phyloP scores from a whole-genome alignment of 2,888 invertebrate genomes.

The Spilarctia lutea region DNA sequence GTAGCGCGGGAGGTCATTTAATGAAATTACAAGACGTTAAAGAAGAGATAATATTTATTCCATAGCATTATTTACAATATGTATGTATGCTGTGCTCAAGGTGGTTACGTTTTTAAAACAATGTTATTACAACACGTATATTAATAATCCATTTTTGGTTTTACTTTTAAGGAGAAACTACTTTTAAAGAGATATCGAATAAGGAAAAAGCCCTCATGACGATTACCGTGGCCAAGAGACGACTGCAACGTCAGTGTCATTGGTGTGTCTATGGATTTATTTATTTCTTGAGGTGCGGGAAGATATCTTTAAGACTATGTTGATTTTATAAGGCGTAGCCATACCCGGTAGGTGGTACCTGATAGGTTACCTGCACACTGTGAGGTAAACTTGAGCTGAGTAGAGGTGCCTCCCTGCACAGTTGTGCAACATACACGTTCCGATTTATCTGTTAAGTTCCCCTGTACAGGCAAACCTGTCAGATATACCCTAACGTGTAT shows the following conservation, averaged over 20 bases:
- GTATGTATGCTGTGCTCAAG: slow-evolving; percentile 55
- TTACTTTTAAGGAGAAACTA: neutral
- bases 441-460: no score
- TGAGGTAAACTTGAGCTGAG: no score
- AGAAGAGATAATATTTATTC: slow-evolving; percentile 41
- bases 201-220: neutral
- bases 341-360: no score
- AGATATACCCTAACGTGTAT: no score
- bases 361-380: no score
- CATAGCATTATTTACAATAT: slow-evolving; percentile 50
- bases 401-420: no score
- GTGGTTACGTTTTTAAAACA: slow-evolving; percentile 47
- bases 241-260: neutral
- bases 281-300: no score
- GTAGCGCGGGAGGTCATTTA: slow-evolving; percentile 56
- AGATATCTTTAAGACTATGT: neutral
- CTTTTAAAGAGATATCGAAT: neutral
- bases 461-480: no score
- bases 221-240: neutral
- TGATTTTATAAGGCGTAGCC: neutral
- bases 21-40: slow-evolving; percentile 34
- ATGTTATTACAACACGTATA: slow-evolving; percentile 22
- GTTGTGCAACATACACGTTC: no score
- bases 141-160: slow-evolving; percentile 28
- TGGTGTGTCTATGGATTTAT: neutral